phyloP scores from a whole-genome alignment of 2,113 vertebrate species.

The Oreocharis arfaki region DNA sequence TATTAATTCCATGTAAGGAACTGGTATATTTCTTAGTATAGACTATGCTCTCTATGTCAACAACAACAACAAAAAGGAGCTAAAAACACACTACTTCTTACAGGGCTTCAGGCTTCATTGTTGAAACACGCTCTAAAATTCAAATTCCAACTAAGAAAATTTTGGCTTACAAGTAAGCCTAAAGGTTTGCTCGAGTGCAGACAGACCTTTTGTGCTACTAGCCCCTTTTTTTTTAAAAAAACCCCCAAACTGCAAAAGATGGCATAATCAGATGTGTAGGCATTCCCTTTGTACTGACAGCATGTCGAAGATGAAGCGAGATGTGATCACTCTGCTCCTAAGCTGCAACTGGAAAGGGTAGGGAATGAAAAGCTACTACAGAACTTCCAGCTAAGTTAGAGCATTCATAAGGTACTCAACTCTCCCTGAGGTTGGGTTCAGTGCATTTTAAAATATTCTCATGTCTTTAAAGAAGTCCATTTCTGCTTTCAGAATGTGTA shows the following conservation, averaged over 20 bases:
- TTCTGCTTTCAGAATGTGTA: background rate
- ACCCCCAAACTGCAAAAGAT: background rate
- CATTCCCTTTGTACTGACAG: background rate
- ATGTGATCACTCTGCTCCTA: background rate
- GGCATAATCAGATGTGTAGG: background rate
- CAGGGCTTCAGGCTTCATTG: background rate
- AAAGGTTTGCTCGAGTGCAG: background rate
- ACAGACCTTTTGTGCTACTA: background rate
- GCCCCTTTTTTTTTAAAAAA: background rate
- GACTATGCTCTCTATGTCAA: background rate
- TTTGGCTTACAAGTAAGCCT: background rate
- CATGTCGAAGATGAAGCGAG: background rate
- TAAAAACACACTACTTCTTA: background rate
- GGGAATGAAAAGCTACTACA: background rate
- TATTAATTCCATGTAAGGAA: background rate
- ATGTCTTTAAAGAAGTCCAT: background rate
- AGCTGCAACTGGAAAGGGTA: background rate
- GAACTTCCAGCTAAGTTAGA: background rate
- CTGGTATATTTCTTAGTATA: background rate
- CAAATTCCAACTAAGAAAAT: background rate
- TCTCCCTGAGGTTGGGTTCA: background rate
- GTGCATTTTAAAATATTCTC: background rate
- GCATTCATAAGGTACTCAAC: background rate
- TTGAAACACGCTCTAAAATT: background rate
- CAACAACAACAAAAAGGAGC: background rate